These are phyloP conservation scores for Zoroaster sp. DNA, from an alignment of 53 echinoderm and acorn worm genomes.

Conservation along the genomic window DNA sequence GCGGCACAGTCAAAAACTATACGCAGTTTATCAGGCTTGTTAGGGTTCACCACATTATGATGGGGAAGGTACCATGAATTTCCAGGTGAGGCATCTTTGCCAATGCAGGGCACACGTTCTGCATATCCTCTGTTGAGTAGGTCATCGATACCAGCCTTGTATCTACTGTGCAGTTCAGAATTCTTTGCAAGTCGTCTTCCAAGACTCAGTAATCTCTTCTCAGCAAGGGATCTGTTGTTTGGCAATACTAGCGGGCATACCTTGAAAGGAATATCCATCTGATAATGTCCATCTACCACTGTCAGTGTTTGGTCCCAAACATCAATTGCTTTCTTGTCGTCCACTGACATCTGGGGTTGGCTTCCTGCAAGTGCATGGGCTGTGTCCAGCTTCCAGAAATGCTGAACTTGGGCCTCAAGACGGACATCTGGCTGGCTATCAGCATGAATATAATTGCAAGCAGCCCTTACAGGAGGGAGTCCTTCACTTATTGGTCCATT, in stretches of 20 bases:
- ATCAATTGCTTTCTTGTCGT: constrained; percentile 12
- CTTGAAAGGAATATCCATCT: constrained; percentile 63
- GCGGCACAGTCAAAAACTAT: constrained; percentile 75
- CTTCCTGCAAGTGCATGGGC: constrained; percentile 33
- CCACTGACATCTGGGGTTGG: not conserved
- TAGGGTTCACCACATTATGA: constrained; percentile 50
- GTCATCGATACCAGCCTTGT: not conserved
- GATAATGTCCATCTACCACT: constrained; percentile 48
- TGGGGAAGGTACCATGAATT: constrained; percentile 65
- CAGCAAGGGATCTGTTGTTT: not conserved
- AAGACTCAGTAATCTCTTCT: not conserved
- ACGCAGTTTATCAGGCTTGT: constrained; percentile 52
- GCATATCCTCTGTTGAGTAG: constrained; percentile 39
- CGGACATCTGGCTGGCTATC: constrained; percentile 7
- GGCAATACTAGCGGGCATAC: constrained; percentile 17
- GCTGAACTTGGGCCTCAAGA: constrained; percentile 54
- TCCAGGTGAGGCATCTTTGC: not conserved
- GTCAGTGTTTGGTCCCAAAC: constrained; percentile 16
- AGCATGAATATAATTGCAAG: constrained; percentile 36
- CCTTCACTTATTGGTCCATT: constrained; percentile 45
- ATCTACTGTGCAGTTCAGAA: not conserved
- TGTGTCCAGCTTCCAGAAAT: constrained; percentile 62
- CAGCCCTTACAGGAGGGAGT: not conserved
- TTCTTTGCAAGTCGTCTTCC: not conserved
- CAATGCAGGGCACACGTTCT: constrained; percentile 5